Conservation (phyloP, 2,888 invertebrate species). For the Drosophila paranaensis region DNA sequence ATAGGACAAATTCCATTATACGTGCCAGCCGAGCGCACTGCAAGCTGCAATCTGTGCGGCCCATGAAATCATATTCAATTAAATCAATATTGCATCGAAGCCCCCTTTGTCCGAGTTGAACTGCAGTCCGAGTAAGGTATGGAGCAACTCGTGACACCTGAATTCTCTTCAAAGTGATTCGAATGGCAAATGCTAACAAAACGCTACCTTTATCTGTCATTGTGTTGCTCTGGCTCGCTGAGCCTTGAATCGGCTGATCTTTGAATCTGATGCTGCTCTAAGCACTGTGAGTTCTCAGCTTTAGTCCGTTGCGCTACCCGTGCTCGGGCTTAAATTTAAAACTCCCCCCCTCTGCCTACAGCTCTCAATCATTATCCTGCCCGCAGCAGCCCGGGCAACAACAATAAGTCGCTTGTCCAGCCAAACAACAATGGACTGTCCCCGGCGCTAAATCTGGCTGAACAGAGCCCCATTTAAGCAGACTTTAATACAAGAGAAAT, state of each 20-base stretch:
- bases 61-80: neutral
- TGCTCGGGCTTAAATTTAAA: neutral
- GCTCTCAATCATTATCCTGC: conserved; percentile 16
- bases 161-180: neutral
- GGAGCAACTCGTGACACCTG: no score
- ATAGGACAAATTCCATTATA: neutral
- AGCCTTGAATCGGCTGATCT: neutral
- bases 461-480: conserved; percentile 7
- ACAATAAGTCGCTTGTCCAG: conserved; percentile 22
- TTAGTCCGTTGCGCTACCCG: neutral
- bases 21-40: neutral
- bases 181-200: neutral
- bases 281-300: neutral
- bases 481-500: conserved; percentile 8
- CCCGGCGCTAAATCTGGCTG: conserved; percentile 3
- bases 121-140: neutral
- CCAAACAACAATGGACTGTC: conserved; percentile 21
- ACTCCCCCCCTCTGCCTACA: neutral
- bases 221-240: neutral
- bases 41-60: neutral
- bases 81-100: neutral
- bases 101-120: neutral
- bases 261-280: neutral
- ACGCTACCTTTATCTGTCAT: neutral
- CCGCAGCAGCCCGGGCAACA: conserved; percentile 1